Conservation (phyloP, 2,888 invertebrate species). For the Acanthosepion lycidas region DNA sequence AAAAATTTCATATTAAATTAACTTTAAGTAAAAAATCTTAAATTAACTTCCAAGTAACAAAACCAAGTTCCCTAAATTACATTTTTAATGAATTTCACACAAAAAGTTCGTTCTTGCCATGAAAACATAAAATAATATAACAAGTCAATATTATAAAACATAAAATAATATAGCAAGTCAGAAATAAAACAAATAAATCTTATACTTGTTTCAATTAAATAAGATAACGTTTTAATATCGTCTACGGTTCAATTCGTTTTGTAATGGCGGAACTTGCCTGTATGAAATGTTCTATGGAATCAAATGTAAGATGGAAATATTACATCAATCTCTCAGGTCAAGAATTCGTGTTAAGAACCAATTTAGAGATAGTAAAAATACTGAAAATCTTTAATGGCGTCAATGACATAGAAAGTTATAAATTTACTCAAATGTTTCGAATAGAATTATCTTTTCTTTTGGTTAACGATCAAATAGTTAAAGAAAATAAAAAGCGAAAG, state of each 20-base stretch:
- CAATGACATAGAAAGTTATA: constrained; percentile 68
- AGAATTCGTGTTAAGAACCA: constrained; percentile 71
- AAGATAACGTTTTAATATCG: constrained; percentile 58
- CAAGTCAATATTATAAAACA: too few relatives aligned
- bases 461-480: constrained; percentile 49
- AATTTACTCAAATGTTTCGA: constrained; percentile 41
- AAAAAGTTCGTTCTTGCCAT: too few relatives aligned
- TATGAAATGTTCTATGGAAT: constrained; percentile 53
- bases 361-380: constrained; percentile 70
- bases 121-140: too few relatives aligned
- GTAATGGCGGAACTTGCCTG: constrained; percentile 59
- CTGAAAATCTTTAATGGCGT: constrained; percentile 69
- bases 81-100: too few relatives aligned
- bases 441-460: neutral
- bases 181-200: too few relatives aligned
- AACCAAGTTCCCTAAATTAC: too few relatives aligned
- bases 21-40: too few relatives aligned
- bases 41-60: too few relatives aligned
- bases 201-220: too few relatives aligned
- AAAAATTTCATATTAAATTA: too few relatives aligned
- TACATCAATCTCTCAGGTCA: constrained; percentile 72
- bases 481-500: neutral
- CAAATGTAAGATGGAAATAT: constrained; percentile 68
- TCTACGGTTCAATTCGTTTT: constrained; percentile 56
- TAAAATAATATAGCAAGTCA: too few relatives aligned